Base-by-base conservation (phyloP, 2,888 invertebrate genomes). In the Priocnemis perturbator region DNA sequence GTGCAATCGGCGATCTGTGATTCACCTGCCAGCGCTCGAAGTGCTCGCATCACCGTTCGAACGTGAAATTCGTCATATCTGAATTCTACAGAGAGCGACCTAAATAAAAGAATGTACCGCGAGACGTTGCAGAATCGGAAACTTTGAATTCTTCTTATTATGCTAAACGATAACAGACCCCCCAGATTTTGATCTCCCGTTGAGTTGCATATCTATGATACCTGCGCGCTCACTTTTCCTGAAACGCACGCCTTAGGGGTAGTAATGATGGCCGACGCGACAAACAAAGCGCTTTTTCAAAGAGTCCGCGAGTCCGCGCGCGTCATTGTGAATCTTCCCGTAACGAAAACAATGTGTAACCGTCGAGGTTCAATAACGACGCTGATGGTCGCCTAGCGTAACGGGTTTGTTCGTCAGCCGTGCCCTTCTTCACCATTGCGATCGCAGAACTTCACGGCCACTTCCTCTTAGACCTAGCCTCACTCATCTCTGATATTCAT, bases 351-450 rank as follows among this genome's bases (percentile, higher is more conserved):
- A 67, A 37, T 59, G 52, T 15, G 15, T 55, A 17, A 26, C 37
- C 45, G 60, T 50, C 50, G 60, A 50, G 60, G 56, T 67, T 60
- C 52, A 65, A 63, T 55, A 50, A 26, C 53, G 65, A 68, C 71
- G 65, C 63, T 71, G 73, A 65, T 68, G 37, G 50, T 66, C 57
- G 58, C n/a, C 44, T 64, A 50, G 47, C 19, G 48, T 59, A 73
- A 73, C 47, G 44, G 45, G 50, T 7, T 14, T 17, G 30, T 55
- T 47, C 48, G 19, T 15, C 59, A 30, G 47, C 63, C 56, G 55
- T 37, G 59, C 66, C 68, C 47, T 62, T 61, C 37, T 44, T 52
- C n/a, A 58, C 37, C 11, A 15, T 17, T 64, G 60, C 48, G 21
- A 48, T 3, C 48, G 20, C 20, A 14, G 5, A 26, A 26, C 26